These are phyloP conservation scores for Scophthalmus maximus DNA, from an alignment of 2,113 vertebrate genomes.

Conservation along the genomic window DNA sequence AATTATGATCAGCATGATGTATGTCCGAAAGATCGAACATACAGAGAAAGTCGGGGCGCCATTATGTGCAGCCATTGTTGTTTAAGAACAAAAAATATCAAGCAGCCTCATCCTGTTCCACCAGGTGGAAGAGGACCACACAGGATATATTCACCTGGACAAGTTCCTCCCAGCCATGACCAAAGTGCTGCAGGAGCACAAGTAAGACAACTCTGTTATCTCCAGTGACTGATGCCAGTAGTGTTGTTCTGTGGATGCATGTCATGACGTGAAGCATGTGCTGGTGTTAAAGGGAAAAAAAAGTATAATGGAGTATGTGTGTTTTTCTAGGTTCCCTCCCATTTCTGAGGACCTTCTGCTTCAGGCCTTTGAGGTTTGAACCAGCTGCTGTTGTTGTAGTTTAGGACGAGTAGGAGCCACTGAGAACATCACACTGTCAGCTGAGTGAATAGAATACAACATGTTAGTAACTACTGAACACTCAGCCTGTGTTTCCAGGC, in stretches of 20 bases:
- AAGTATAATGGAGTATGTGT: neutral
- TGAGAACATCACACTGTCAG: too few relatives aligned
- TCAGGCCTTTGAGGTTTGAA: constrained; percentile 92
- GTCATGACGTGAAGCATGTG: neutral
- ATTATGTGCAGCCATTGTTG: neutral
- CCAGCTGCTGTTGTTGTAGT: neutral
- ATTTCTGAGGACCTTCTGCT: constrained; percentile 89
- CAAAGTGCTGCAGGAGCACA: constrained; percentile 85
- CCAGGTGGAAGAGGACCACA: constrained; percentile 91
- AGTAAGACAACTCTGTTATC: constrained; percentile 71
- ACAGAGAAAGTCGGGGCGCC: too few relatives aligned
- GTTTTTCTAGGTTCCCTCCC: constrained; percentile 84
- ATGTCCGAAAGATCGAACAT: too few relatives aligned
- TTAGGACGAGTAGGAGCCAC: too few relatives aligned
- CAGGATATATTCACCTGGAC: constrained; percentile 86
- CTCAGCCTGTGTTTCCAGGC: constrained; percentile 77
- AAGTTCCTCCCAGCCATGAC: constrained; percentile 93
- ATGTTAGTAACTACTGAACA: neutral
- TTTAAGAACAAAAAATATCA: neutral
- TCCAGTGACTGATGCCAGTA: neutral
- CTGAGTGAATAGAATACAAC: neutral
- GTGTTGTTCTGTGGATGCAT: neutral
- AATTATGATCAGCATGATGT: too few relatives aligned
- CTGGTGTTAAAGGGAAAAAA: neutral
- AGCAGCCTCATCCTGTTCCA: constrained; percentile 27